Percentiles rank a stretch among this genome's conserved stretches.
These are phyloP conservation scores for Coreius guichenoti DNA, from an alignment of 2,797 vertebrate species.

Conservation along the genomic window DNA sequence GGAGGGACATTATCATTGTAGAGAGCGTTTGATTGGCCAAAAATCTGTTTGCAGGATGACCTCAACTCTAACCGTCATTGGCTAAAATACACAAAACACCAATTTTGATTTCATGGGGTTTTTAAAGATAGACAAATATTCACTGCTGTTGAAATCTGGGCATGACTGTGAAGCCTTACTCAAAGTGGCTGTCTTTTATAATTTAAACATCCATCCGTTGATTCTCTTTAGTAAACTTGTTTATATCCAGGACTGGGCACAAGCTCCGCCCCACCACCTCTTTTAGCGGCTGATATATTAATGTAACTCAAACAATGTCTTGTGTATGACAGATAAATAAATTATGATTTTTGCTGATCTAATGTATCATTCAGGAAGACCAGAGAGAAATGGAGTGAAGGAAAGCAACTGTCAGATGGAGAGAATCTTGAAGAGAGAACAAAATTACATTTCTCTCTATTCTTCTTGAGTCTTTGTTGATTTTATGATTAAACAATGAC, in stretches of 20 bases:
- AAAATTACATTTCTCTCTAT: background rate
- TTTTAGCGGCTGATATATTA: constrained; percentile 8
- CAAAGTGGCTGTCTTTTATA: background rate
- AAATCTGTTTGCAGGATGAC: background rate
- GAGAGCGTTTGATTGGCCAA: background rate
- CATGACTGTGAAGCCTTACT: background rate
- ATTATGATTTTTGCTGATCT: constrained; percentile 6
- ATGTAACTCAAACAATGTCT: constrained; percentile 16
- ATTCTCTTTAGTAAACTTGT: background rate
- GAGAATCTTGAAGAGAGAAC: constrained; percentile 14
- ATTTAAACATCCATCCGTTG: background rate
- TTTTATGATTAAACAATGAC: constrained; percentile 25
- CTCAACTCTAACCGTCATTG: background rate
- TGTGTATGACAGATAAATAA: constrained; percentile 28
- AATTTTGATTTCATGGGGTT: background rate
- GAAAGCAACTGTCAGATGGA: constrained; percentile 26
- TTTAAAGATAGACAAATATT: background rate
- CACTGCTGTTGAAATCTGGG: background rate
- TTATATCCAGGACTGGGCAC: background rate
- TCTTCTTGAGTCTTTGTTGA: constrained; percentile 4
- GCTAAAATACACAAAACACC: background rate
- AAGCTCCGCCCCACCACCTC: background rate
- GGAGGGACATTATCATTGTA: background rate
- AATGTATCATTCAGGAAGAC: constrained; percentile 21
- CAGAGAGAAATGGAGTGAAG: constrained; percentile 54